phyloP scores from a whole-genome alignment of 2,797 vertebrate species.

The Linurgus olivaceus region DNA sequence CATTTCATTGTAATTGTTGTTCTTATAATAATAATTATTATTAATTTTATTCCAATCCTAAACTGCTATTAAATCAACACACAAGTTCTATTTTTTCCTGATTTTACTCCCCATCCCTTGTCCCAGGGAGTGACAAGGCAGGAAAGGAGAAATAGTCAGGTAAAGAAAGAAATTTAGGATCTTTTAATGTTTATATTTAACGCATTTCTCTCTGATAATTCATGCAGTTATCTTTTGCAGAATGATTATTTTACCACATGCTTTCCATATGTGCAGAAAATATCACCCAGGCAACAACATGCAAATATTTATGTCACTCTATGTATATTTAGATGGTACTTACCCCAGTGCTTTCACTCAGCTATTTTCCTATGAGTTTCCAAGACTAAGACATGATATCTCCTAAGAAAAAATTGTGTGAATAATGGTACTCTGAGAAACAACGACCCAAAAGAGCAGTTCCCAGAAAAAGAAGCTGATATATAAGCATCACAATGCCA shows the following conservation, averaged over 20 bases:
- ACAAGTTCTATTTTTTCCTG: rapidly evolving
- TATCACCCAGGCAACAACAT: neutral
- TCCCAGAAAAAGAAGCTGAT: neutral
- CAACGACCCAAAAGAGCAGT: neutral
- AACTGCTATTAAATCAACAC: neutral
- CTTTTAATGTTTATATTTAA: neutral
- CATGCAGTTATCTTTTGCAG: neutral
- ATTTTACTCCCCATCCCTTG: neutral
- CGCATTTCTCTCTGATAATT: neutral
- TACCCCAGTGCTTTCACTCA: neutral
- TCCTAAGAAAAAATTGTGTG: neutral
- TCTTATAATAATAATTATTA: neutral
- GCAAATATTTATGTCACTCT: neutral
- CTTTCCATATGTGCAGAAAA: neutral
- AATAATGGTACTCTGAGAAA: neutral
- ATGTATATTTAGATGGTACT: neutral
- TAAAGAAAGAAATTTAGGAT: neutral
- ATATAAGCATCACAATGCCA: no score
- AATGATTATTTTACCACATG: neutral
- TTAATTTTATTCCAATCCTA: neutral
- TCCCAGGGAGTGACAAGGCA: neutral
- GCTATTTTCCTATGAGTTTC: neutral
- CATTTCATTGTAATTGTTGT: neutral
- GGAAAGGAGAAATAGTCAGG: neutral
- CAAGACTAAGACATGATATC: neutral